A percentile compares a stretch with the other conserved stretches of the same genome.
Conservation (phyloP, 2,888 invertebrate genomes). For the Horisme vitalbata region DNA sequence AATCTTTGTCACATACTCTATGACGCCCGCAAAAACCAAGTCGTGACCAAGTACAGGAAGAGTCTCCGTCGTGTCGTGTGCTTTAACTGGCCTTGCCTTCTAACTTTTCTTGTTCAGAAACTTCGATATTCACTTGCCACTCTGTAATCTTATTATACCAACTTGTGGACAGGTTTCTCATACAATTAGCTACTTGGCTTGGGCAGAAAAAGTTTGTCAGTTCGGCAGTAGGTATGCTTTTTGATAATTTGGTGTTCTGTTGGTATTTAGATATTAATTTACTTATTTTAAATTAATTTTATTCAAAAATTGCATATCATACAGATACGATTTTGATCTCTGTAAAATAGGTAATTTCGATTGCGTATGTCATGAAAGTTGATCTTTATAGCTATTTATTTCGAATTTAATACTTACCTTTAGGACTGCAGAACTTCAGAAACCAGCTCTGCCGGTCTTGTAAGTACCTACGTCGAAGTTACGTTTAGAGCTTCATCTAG, state of each 20-base stretch:
- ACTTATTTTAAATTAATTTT: too few species aligned
- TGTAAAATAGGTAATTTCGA: too few species aligned
- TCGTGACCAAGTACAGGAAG: conserved; percentile 38
- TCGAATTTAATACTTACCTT: neutral
- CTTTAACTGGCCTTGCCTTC: conserved; percentile 38
- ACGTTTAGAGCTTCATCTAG: too few species aligned
- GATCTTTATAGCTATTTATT: too few species aligned
- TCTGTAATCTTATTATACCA: conserved; percentile 66
- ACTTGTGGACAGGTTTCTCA: conserved; percentile 70
- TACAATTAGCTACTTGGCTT: conserved; percentile 64
- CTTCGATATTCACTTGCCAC: conserved; percentile 64
- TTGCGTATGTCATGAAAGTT: too few species aligned
- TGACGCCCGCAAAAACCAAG: conserved; percentile 32
- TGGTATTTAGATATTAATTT: too few species aligned
- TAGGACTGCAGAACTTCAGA: conserved; percentile 7
- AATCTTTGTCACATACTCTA: conserved; percentile 18
- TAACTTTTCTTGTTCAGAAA: conserved; percentile 47
- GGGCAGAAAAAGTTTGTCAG: conserved; percentile 6
- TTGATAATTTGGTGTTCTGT: too few species aligned
- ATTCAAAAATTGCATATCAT: too few species aligned
- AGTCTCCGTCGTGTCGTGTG: conserved; percentile 34
- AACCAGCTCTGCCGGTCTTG: conserved; percentile 15
- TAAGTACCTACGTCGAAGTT: conserved; percentile 8
- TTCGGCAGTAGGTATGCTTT: neutral
- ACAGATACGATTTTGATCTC: too few species aligned